Evolutionary conservation across 1,140 invertebrate genomes (phyloP), one percentile per base, ranked within the genome.

Genomic region (Bombus haemorrhoidalis): DNA sequence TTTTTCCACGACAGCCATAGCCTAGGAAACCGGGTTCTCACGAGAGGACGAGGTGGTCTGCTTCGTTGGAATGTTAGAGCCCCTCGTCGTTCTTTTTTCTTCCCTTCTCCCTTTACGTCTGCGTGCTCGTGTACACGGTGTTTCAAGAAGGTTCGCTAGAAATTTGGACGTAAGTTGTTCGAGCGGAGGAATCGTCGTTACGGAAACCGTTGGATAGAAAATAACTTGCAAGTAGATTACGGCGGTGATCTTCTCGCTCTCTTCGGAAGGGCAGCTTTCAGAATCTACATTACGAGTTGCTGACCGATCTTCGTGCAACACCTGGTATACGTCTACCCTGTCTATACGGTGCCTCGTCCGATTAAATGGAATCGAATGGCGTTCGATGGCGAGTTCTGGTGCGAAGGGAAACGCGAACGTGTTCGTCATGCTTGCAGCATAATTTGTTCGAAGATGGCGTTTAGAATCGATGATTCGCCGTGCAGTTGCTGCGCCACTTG

Each of bases 1-100:
- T 85, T 72, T 72, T 72, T 72, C 53, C 39, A 66, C 37, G 5
- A 8, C 28, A 3, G 13, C 32, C 12, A 66, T 37, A 18, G 75
- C 28, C 22, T 57, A 59, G 34, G 75, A 77, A 43, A 77, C n/a
- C 77, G 8, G 32, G 75, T 85, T 85, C 83, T 80, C 83, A 85
- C 83, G 83, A 53, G 68, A 39, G 57, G 68, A 85, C 76, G 66
- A 73, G 75, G 68, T 66, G 75, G 68, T 66, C 64, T 47, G 34
- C 41, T 9, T 53, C 39, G 32, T 18, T 22, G 76, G 53, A 80
- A 85, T 72, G 53, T 80, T 69, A 37, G 43, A 80, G 43, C 13
- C 22, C 32, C 74, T 37, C n/a, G 18, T 37, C n/a, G 18, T 18
- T 9, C 10, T 25, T 34, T 37, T 37, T 68, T 18, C n/a, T 34